Base-by-base conservation (phyloP, 2,797 vertebrate genomes). In the Sternarchorhynchus goeldii region DNA sequence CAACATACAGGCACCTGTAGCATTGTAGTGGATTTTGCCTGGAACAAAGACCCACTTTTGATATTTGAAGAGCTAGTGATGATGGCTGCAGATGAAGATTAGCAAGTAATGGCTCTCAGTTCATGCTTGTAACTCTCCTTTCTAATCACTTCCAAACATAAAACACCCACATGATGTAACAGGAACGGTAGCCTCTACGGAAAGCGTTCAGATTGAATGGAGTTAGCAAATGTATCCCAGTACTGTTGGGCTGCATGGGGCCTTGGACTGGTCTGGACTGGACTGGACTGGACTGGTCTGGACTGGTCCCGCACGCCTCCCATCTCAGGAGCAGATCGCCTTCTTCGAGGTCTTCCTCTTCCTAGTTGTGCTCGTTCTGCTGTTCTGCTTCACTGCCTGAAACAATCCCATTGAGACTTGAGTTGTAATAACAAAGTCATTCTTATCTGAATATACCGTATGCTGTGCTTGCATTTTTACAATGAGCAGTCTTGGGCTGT, bases 311-410 rank as follows among this genome's bases (percentile, higher is more conserved):
- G 29, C 6, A 17, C 21, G 32, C 2, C 3, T 58, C 45, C 67
- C 8, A 0, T 58, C 57, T 83, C 77, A 80, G 14, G 76, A 83
- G 29, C 77, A 82, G 36, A 77, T 39, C 1, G 8, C 50, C 2
- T 55, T 69, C 57, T 81, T 83, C 39, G 45, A 7, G 5, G 36
- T 78, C 66, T 75, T 83, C 76, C 72, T 85, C 77, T 81, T 85
- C 45, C 75, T 63, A 29, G 71, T 31, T 20, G 21, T 53, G 57
- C 69, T 81, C 76, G 82, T 77, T 56, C 72, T 80, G 64, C 62
- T 36, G 59, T 77, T 83, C 53, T 78, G 53, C 58, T 41, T 76
- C 60, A 68, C 39, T 21, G 67, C 31, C 78, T 82, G 50, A 77
- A 82, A 85, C 20, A 73, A 39, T 32, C 41, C 5, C 21, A 62